Evolutionary conservation across 2,888 invertebrate species (phyloP), one percentile per base, ranked within the genome.

Genomic region (Nezara viridula): DNA sequence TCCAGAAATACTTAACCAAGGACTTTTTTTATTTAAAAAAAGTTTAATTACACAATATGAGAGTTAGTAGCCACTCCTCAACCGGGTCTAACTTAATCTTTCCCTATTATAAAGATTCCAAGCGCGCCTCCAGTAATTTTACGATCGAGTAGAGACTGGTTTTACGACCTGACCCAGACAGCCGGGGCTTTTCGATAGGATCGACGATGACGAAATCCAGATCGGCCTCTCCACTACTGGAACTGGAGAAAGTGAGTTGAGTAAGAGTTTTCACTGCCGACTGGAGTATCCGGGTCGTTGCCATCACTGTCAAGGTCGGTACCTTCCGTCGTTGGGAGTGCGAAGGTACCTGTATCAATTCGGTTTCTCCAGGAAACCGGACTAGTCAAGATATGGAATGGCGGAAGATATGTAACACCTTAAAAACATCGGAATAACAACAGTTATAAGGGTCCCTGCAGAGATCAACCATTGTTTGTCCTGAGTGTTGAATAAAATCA

Each of bases 261-360:
- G 81, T 81, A 81, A 81, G 81, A 81, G 81, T 81, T 81, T 81
- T 47, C 81, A 40, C 81, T 73, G 66, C 2, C n/a, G 81, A 47
- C n/a, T 81, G 81, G 81, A 73, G 66, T 73, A 81, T 81, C 81
- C 81, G 81, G 81, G 81, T 81, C 81, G 81, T 81, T 81, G 81
- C n/a, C 44, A 44, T 44, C 44, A 81, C 81, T 81, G 81, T 81
- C 81, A 81, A 81, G 81, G 81, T 81, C 81, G 40, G 40, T 40
- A 24, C 16, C 21, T 77, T 40, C 77, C 40, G 37, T 77, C 60
- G 4, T 2, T 14, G 27, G 27, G 60, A 16, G 6, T 60, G 27
- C 27, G 16, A 60, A 27, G 27, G 27, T 27, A n/a, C n/a, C n/a
- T n/a, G n/a, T n/a, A n/a, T n/a, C n/a, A n/a, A n/a, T n/a, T n/a